These are phyloP conservation scores for Tortrix viridana DNA, from an alignment of 2,888 invertebrate genomes.

Conservation along the genomic window DNA sequence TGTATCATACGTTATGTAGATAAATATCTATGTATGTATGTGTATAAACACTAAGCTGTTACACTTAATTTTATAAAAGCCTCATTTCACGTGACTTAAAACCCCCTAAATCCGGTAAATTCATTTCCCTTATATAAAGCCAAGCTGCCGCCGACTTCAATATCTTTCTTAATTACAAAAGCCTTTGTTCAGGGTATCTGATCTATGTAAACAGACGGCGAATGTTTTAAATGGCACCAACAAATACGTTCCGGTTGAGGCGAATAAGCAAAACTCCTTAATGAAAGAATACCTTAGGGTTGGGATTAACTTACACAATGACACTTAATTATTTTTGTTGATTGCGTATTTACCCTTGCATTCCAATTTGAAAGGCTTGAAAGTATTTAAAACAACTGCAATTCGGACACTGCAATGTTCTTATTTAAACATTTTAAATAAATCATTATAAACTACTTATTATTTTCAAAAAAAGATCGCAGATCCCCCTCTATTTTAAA, in stretches of 20 bases:
- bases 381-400: not conserved
- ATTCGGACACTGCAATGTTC: no score
- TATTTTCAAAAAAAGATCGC: conserved; percentile 39
- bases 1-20: not conserved
- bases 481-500: no score
- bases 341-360: conserved; percentile 24
- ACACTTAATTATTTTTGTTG: conserved; percentile 33
- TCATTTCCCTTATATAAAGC: conserved; percentile 79
- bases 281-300: conserved; percentile 72
- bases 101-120: conserved; percentile 79
- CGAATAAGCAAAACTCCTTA: conserved; percentile 77
- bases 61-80: conserved; percentile 47
- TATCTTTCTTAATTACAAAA: conserved; percentile 84
- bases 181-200: conserved; percentile 84
- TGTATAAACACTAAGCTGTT: not conserved
- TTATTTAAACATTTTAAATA: no score
- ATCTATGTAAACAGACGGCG: conserved; percentile 83
- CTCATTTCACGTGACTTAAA: conserved; percentile 66
- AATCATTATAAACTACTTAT: conserved; percentile 2
- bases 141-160: conserved; percentile 83
- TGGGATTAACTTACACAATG: conserved; percentile 37
- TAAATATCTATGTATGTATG: not conserved
- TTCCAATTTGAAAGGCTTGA: not conserved
- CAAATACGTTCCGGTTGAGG: conserved; percentile 80
- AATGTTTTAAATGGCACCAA: conserved; percentile 83